Evolutionary conservation across 2,113 vertebrate genomes (phyloP).

Genomic region (Melospiza melodia): DNA sequence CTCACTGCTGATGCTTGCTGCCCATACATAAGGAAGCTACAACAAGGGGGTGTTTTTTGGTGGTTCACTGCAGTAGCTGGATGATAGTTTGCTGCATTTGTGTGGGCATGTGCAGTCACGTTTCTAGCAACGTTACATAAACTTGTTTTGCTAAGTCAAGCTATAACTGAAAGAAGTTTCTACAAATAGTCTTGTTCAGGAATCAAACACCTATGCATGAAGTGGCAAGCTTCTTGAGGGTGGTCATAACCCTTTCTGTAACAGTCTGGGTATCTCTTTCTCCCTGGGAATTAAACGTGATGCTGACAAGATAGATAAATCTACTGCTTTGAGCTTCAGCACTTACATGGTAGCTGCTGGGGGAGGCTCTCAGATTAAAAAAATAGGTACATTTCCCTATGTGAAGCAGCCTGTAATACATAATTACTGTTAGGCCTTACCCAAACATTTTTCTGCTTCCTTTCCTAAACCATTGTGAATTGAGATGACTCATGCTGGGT

Average conservation of each 20-base stretch:
- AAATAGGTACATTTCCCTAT: neutral
- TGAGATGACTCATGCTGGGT: neutral
- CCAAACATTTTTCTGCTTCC: conserved; percentile 18
- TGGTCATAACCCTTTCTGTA: neutral
- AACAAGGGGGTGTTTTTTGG: neutral
- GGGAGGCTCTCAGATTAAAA: neutral
- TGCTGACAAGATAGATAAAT: neutral
- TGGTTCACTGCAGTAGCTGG: neutral
- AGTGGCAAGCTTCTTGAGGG: neutral
- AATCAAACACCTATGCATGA: neutral
- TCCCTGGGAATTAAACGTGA: neutral
- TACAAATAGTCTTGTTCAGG: neutral
- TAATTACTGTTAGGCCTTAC: conserved; percentile 13
- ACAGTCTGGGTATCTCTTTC: neutral
- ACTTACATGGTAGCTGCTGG: neutral
- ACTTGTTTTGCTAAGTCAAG: neutral
- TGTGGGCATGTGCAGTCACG: neutral
- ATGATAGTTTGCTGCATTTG: neutral
- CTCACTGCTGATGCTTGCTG: neutral
- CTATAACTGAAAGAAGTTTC: neutral
- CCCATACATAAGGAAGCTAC: neutral
- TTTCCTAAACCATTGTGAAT: neutral
- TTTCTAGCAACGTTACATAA: neutral
- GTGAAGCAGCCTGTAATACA: neutral
- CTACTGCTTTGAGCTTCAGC: neutral